A percentile compares a stretch with the other conserved stretches of the same genome.
phyloP scores from a whole-genome alignment of 2,888 invertebrate genomes.

The Gonocerus acuteangulatus region DNA sequence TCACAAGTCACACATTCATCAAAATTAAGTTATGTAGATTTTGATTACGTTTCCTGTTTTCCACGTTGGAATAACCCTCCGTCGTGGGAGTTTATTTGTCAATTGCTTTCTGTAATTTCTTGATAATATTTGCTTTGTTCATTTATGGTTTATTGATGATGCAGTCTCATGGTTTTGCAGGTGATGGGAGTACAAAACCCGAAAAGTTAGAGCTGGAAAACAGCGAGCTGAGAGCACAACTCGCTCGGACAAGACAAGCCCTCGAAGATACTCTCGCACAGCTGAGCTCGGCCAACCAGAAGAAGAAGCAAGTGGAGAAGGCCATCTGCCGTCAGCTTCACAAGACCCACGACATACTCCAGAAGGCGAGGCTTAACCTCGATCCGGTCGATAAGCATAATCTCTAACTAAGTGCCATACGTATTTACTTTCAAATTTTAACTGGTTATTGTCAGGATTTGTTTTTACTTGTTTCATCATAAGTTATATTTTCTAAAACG shows the following conservation, averaged over 20 bases:
- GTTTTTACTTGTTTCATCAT: too few species aligned
- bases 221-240: conserved; percentile 58
- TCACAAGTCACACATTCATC: too few species aligned
- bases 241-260: conserved; percentile 62
- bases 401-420: neutral
- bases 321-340: conserved; percentile 74
- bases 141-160: conserved; percentile 9
- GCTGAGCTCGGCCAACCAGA: conserved; percentile 66
- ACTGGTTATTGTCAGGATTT: too few species aligned
- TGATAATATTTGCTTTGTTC: too few species aligned
- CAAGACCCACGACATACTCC: conserved; percentile 68
- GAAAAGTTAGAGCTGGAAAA: conserved; percentile 55
- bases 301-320: conserved; percentile 73
- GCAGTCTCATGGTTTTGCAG: conserved; percentile 20
- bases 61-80: too few species aligned
- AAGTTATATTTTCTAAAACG: too few species aligned
- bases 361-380: conserved; percentile 65
- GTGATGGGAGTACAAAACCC: neutral
- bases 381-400: conserved; percentile 31
- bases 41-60: too few species aligned
- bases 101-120: too few species aligned
- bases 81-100: too few species aligned
- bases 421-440: too few species aligned
- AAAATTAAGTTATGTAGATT: too few species aligned
- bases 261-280: conserved; percentile 70